Base-by-base conservation (phyloP, 2,797 vertebrate species). In the Galago senegalensis region DNA sequence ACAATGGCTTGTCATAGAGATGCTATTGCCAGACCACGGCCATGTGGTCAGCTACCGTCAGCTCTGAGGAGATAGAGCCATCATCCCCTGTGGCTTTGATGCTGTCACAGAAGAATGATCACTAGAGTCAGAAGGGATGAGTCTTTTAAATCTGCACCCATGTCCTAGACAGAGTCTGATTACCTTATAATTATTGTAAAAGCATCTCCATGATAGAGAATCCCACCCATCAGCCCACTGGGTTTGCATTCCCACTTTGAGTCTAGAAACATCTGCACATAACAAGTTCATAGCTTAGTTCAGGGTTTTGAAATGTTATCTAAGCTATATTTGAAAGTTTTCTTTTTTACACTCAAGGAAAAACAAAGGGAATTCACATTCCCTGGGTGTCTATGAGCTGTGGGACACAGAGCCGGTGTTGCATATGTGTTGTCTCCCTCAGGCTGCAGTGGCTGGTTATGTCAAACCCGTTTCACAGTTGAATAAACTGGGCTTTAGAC, bases 401-500 rank as follows among this genome's bases (percentile, higher is more conserved):
- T 70, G 61, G 77, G 75, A 63, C 7, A 56, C 0, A 0, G 49
- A 84, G 69, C 34, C n/a, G 13, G 13, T 67, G 37, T 75, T 58
- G 73, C 25, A 20, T 9, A 9, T 37, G 46, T 14, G 20, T 46
- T 56, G 12, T 34, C 31, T 56, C 61, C 87, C 21, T 91, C 40
- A 20, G 21, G 53, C 46, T 85, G 60, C 13, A 0, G 21, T 75
- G n/a, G 3, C 56, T 89, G 46, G 6, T 87, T 92, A 21, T 31
- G 34, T 53, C 63, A 87, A 73, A 75, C 77, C 49, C 72, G 67
- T 82, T 95, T 93, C 49, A 46, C 31, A 65, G 34, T 20, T 85
- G 72, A 93, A 79, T 37, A 85, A 69, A 69, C 61, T 87, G 73
- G 31, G 34, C 83, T 88, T 88, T 85, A 75, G 21, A 73, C 84